Conservation (phyloP, 2,113 vertebrate species). For the Saguinus midas region DNA sequence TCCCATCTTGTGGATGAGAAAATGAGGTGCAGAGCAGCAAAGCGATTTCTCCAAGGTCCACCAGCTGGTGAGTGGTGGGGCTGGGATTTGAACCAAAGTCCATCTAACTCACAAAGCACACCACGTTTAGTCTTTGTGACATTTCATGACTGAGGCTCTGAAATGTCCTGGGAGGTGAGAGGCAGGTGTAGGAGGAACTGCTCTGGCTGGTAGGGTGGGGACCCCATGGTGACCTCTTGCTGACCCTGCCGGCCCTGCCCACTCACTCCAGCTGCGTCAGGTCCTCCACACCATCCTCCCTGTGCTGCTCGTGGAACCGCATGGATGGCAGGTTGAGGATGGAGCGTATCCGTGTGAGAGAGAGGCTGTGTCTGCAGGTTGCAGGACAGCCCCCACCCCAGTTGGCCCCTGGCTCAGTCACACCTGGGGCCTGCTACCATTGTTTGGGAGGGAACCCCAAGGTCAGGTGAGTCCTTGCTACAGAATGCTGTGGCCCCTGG, state of each 20-base stretch:
- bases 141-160: not conserved
- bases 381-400: fast-evolving
- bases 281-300: conserved; percentile 93
- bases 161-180: not conserved
- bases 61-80: not conserved
- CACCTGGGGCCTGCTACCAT: conserved; percentile 79
- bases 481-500: fast-evolving
- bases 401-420: conserved; percentile 78
- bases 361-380: not conserved
- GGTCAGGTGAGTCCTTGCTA: not conserved
- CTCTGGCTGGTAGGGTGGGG: too few relatives aligned
- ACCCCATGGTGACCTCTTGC: too few relatives aligned
- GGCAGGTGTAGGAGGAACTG: too few relatives aligned
- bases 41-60: not conserved
- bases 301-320: conserved; percentile 81
- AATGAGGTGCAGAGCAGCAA: not conserved
- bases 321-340: conserved; percentile 89
- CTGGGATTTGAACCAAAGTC: not conserved
- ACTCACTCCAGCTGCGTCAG: conserved; percentile 98
- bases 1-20: not conserved
- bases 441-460: not conserved
- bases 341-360: conserved; percentile 91
- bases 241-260: not conserved
- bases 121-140: not conserved
- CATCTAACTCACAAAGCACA: not conserved